Evolutionary conservation across 2,888 invertebrate species (phyloP), one percentile per base, ranked within the genome.

Genomic region (Argyresthia goedartella): DNA sequence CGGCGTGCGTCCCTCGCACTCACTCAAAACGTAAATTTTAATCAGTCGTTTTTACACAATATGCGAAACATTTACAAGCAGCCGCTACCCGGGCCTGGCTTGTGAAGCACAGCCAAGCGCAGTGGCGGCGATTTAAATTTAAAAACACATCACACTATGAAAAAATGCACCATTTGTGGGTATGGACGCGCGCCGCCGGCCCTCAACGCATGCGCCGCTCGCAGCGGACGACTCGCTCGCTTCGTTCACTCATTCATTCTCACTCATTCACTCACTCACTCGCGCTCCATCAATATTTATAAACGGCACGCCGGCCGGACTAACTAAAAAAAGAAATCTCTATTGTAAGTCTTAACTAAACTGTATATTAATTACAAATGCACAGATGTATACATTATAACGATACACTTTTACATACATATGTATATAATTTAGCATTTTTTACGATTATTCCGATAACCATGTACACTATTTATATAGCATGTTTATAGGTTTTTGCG

Each of bases 301-400:
- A 66, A 60, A 57, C 66, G 65, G 61, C 63, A 59, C 58, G 58
- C 54, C 59, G 59, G 56, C 64, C 62, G 62, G 58, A 66, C 72
- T 72, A 72, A 71, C 74, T 73, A 70, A 68, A 71, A 74, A 75
- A 73, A 66, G 68, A 77, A 82, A 79, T 76, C 72, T 77, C 79
- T 81, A 80, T 73, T 62, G 66, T 72, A 76, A 71, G 61, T 66
- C 77, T 75, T 81, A 76, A 60, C 77, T 81, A 80, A 73, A 70
- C 76, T 76, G 76, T 81, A 81, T 80, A 50, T 39, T 53, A 80
- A 78, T 85, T 84, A 85, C 84, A 84, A 85, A 85, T 84, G 84
- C 82, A 81, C 81, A 81, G 66, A 66, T 71, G 64, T 67, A 67
- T 79, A 81, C 74, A 78, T 74, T 72, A 72, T 79, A 71, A 75